phyloP scores from a whole-genome alignment of 2,888 invertebrate species.

The Pachliopta kotzebuea region DNA sequence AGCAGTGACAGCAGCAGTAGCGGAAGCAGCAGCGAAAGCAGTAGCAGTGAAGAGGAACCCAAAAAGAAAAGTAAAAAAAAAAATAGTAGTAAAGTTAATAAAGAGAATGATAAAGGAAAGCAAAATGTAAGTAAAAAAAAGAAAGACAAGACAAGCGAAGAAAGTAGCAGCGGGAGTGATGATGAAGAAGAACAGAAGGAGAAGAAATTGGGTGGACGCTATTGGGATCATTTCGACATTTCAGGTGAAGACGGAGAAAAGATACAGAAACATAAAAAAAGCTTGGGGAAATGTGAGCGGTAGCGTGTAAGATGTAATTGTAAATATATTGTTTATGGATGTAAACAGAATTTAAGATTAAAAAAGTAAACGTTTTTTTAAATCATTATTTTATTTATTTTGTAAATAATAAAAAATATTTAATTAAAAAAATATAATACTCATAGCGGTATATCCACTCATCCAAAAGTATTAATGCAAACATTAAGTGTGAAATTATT shows the following conservation, averaged over 20 bases:
- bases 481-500: too few species aligned
- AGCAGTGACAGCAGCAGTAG: slow-evolving; percentile 24
- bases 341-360: slow-evolving; percentile 8
- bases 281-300: not conserved
- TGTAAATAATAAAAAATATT: too few species aligned
- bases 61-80: slow-evolving; percentile 5
- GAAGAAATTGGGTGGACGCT: slow-evolving; percentile 33
- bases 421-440: too few species aligned
- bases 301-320: slow-evolving; percentile 10
- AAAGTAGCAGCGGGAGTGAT: slow-evolving; percentile 16
- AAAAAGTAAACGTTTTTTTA: slow-evolving; percentile 1
- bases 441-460: too few species aligned
- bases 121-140: slow-evolving; percentile 10
- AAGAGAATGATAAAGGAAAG: not conserved
- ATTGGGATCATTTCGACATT: slow-evolving; percentile 48
- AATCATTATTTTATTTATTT: not conserved
- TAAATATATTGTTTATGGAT: slow-evolving; percentile 13
- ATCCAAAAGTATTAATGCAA: too few species aligned
- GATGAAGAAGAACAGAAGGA: slow-evolving; percentile 16
- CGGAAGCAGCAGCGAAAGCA: slow-evolving; percentile 29
- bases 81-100: slow-evolving; percentile 1
- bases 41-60: slow-evolving; percentile 29
- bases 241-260: slow-evolving; percentile 30
- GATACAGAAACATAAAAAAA: not conserved
- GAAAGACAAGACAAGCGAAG: slow-evolving; percentile 1